Conservation (phyloP, 2,113 vertebrate species). For the Arvicanthis niloticus region DNA sequence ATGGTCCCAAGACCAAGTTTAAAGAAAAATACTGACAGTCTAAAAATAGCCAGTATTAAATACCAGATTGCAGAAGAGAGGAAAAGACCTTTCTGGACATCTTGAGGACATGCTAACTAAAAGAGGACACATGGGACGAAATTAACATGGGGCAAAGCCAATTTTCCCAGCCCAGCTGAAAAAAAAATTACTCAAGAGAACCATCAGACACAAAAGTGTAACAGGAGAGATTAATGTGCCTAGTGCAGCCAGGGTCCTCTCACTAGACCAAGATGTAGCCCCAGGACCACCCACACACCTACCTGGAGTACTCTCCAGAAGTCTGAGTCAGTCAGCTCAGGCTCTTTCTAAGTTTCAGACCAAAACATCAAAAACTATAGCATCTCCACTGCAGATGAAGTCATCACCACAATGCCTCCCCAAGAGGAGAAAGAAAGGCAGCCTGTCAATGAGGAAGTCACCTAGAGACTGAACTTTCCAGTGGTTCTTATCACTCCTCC, state of each 20-base stretch:
- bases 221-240: background rate
- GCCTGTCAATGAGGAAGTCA: background rate
- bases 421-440: no score
- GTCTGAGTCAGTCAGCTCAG: no score
- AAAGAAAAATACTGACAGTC: background rate
- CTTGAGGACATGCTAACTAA: no score
- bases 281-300: background rate
- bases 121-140: background rate
- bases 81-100: background rate
- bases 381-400: background rate
- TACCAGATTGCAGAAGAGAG: background rate
- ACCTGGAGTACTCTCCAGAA: background rate
- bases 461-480: background rate
- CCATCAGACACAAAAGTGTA: no score
- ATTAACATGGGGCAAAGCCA: background rate
- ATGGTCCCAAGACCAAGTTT: no score
- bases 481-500: no score
- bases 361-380: background rate
- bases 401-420: background rate
- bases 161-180: fast-evolving
- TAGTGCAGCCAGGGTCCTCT: background rate
- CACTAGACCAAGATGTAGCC: background rate
- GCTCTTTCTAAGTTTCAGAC: background rate
- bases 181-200: background rate
- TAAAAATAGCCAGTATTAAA: background rate